Evolutionary conservation across 2,113 vertebrate species (phyloP).

Genomic region (Labeo rohita): DNA sequence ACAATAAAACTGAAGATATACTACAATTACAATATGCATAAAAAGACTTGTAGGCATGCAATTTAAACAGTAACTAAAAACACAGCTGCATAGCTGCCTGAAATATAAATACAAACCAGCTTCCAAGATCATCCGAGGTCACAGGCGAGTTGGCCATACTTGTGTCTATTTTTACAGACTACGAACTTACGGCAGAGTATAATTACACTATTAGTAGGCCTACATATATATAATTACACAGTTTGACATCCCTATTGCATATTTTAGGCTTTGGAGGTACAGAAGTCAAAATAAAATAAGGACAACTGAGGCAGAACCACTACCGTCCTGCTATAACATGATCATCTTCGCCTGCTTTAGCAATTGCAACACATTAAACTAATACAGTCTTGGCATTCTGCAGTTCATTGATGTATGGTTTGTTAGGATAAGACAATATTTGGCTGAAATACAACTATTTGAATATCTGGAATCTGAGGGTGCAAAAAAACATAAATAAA

Average conservation of each 20-base stretch:
- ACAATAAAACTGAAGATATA: background rate
- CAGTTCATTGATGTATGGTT: too few species aligned
- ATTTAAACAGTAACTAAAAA: background rate
- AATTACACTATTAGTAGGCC: slow-evolving; percentile 25
- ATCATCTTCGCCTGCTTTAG: background rate
- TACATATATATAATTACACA: slow-evolving; percentile 27
- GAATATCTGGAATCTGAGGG: too few species aligned
- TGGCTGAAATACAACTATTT: too few species aligned
- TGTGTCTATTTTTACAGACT: slow-evolving; percentile 53
- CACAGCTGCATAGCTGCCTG: background rate
- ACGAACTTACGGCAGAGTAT: slow-evolving; percentile 28
- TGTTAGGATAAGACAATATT: too few species aligned
- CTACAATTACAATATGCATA: background rate
- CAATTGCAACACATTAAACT: background rate
- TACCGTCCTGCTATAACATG: background rate
- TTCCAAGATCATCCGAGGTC: slow-evolving; percentile 40
- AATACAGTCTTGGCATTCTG: background rate
- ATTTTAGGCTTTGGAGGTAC: background rate
- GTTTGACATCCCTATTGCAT: background rate
- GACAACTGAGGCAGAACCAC: background rate
- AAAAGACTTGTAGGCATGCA: background rate
- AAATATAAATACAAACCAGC: slow-evolving; percentile 28
- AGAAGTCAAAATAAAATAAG: slow-evolving; percentile 9
- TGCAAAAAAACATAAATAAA: too few species aligned
- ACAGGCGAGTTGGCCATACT: slow-evolving; percentile 20